phyloP scores from a whole-genome alignment of 2,797 vertebrate species.

The Mus caroli region DNA sequence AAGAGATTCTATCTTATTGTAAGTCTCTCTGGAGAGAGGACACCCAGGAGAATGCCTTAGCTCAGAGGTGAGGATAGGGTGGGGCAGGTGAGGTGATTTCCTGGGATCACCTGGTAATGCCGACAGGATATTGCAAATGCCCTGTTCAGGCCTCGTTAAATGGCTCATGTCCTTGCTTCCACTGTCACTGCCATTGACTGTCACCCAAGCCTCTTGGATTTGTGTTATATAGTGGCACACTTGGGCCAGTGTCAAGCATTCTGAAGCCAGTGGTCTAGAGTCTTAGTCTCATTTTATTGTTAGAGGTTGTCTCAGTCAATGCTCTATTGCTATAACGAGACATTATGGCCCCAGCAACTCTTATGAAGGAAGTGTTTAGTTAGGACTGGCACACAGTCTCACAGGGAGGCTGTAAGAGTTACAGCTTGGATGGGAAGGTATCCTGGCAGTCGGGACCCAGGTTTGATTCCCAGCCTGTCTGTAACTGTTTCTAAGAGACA shows the following conservation, averaged over 20 bases:
- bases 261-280: background rate
- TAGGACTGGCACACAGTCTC: background rate
- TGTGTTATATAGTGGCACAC: background rate
- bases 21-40: constrained; percentile 46
- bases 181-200: background rate
- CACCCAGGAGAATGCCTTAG: constrained; percentile 17
- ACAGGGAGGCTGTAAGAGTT: background rate
- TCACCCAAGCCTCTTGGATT: background rate
- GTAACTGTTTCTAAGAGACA: background rate
- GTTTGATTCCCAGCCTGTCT: background rate
- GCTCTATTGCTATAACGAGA: background rate
- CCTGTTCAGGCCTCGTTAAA: background rate
- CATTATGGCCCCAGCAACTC: background rate
- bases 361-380: background rate
- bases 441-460: background rate
- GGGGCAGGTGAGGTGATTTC: constrained; percentile 2
- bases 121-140: background rate
- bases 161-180: background rate
- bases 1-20: constrained; percentile 55
- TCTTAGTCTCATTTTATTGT: background rate
- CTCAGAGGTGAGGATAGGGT: constrained; percentile 50
- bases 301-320: background rate
- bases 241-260: background rate
- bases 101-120: background rate
- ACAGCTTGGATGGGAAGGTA: background rate